These are phyloP conservation scores for Spilosoma lubricipeda DNA, from an alignment of 2,888 invertebrate genomes.

Conservation along the genomic window DNA sequence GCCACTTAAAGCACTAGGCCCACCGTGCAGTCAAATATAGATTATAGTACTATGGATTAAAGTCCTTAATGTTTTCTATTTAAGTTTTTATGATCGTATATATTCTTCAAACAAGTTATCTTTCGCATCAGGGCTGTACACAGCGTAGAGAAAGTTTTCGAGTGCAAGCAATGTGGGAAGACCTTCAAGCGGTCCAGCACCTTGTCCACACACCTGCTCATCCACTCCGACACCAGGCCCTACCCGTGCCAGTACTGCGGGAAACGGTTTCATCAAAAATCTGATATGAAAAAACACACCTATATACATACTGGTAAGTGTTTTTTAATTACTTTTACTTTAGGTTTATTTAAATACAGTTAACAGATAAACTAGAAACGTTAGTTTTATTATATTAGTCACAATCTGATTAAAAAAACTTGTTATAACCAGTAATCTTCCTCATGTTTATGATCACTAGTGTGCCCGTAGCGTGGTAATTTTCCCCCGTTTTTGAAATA, in stretches of 20 bases:
- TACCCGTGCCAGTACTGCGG: slow-evolving; percentile 99
- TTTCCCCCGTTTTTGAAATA: no score
- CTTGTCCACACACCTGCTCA: slow-evolving; percentile 97
- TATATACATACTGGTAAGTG: slow-evolving; percentile 96
- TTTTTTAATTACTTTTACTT: background rate
- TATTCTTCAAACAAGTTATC: background rate
- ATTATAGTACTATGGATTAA: no score
- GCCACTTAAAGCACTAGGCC: no score
- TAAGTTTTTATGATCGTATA: no score
- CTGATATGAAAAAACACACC: slow-evolving; percentile 99
- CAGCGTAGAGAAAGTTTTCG: slow-evolving; percentile 96
- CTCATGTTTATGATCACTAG: no score
- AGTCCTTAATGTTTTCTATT: no score
- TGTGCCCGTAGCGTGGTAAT: no score
- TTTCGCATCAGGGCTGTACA: slow-evolving; percentile 91
- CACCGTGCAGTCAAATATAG: no score
- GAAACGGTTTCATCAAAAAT: slow-evolving; percentile 99
- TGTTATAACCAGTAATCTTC: no score
- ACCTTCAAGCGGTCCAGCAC: slow-evolving; percentile 98
- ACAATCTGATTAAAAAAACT: background rate
- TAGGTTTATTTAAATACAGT: no score
- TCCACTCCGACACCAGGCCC: slow-evolving; percentile 98
- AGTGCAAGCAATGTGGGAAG: slow-evolving; percentile 99
- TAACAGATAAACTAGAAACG: no score
- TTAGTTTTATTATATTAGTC: no score